Percentiles rank a stretch among this genome's conserved stretches.
These are phyloP conservation scores for Ips typographus DNA, from an alignment of 1,140 invertebrate species.

Conservation along the genomic window DNA sequence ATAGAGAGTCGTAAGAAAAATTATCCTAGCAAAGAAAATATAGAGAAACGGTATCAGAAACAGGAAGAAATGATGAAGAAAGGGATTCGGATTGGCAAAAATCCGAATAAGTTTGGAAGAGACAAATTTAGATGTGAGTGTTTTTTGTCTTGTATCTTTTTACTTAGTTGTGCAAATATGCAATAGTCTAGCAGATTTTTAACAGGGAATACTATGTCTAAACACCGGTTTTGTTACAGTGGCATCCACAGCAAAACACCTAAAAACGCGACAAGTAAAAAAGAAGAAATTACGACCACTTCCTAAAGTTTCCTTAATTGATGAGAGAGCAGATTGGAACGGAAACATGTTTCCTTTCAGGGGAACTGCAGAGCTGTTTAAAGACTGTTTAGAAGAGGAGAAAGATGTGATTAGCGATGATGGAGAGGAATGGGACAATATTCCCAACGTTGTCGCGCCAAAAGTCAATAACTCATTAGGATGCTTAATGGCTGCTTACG, in stretches of 20 bases:
- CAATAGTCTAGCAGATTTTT: no score
- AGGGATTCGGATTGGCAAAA: conserved; percentile 64
- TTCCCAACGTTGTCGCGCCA: conserved; percentile 28
- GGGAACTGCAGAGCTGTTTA: conserved; percentile 48
- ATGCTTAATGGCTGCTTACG: conserved; percentile 58
- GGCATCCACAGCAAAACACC: conserved; percentile 1
- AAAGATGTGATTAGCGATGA: conserved; percentile 41
- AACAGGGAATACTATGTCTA: no score
- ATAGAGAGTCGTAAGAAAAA: conserved; percentile 73
- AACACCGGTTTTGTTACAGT: conserved; percentile 15
- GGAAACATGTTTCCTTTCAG: conserved; percentile 50
- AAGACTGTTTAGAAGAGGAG: conserved; percentile 29
- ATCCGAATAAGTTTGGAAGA: conserved; percentile 54
- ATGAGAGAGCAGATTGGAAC: conserved; percentile 50
- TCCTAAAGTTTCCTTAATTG: conserved; percentile 41
- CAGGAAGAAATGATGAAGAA: conserved; percentile 66
- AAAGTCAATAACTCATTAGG: conserved; percentile 56
- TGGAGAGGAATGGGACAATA: conserved; percentile 47
- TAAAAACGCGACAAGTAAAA: conserved; percentile 1
- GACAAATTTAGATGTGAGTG: conserved; percentile 45
- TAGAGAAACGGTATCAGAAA: conserved; percentile 65
- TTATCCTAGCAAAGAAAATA: conserved; percentile 71
- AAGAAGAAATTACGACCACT: conserved; percentile 25
- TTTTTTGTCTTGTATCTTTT: conserved; percentile 2
- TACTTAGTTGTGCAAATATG: neutral